Base-by-base conservation (phyloP, 2,113 vertebrate genomes). In the Pygoscelis adeliae region DNA sequence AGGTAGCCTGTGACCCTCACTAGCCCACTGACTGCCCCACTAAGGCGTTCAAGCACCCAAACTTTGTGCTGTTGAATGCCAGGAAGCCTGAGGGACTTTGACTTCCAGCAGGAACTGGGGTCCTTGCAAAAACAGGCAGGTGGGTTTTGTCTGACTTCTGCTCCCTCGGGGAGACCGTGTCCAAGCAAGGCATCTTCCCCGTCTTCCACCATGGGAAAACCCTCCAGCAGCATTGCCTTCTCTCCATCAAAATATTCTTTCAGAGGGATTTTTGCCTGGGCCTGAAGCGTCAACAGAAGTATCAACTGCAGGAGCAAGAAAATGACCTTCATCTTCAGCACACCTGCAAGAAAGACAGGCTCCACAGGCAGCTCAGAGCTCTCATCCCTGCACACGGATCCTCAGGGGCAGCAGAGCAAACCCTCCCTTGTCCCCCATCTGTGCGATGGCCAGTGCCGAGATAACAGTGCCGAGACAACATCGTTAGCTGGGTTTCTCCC, bases 61-160 rank as follows among this genome's bases (percentile, higher is more conserved):
- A 49, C 2, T 0, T 36, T 1, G 1, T 15, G 15, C 15, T 15
- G 8, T 21, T 4, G 6, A 55, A 29, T 25, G 47, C 34, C 18
- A 12, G 29, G 40, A 34, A 21, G 44, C 34, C 34, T 7, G 15
- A 58, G 70, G n/a, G 36, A 42, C 36, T 63, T 69, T 20, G 36
- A 25, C 42, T 52, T 50, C 23, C 36, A 63, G 55, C 38, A 65
- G 50, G 40, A 81, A 7, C 27, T n/a, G 36, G 12, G 18, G 14
- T 70, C 25, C 50, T 69, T 40, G 34, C 10, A 30, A 69, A 90
- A 81, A 13, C 26, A 27, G 36, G 20, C 34, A n/a, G 50, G 38
- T 53, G 76, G 30, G 21, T 22, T 76, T 46, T 58, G 44, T 76
- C 38, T 58, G 62, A 65, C 21, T 20, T 23, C 34, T 70, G 21